These are phyloP conservation scores for Acanthurus lineatus DNA, from an alignment of 2,797 vertebrate genomes.

Conservation along the genomic window DNA sequence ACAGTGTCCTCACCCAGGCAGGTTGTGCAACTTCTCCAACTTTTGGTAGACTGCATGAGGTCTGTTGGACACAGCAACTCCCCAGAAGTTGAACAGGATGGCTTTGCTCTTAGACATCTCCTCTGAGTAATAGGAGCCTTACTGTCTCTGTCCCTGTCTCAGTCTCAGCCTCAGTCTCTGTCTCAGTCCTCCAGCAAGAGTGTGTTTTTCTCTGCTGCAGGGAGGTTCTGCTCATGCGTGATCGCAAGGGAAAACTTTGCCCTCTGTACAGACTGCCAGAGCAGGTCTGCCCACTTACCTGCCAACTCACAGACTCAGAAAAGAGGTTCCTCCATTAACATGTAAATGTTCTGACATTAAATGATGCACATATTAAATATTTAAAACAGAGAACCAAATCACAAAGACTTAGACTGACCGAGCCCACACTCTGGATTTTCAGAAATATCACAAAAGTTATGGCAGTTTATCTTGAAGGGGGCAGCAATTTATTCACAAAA, in stretches of 20 bases:
- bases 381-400: too few species aligned
- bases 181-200: too few species aligned
- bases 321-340: too few species aligned
- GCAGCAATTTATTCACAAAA: too few species aligned
- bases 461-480: too few species aligned
- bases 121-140: too few species aligned
- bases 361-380: too few species aligned
- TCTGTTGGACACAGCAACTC: constrained; percentile 44
- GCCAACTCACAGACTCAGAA: not conserved
- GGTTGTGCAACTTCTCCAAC: constrained; percentile 51
- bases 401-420: too few species aligned
- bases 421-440: too few species aligned
- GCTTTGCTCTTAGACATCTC: constrained; percentile 67
- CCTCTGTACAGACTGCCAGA: not conserved
- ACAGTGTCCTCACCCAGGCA: constrained; percentile 62
- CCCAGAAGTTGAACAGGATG: constrained; percentile 77
- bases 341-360: too few species aligned
- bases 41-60: constrained; percentile 30
- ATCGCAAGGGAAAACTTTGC: not conserved
- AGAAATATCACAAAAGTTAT: too few species aligned
- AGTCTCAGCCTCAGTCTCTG: not conserved
- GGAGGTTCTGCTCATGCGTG: not conserved
- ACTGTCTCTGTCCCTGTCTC: not conserved
- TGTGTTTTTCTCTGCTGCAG: too few species aligned
- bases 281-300: constrained; percentile 1